Conservation (phyloP, 2,113 vertebrate species). For the Rhagologus leucostigma region DNA sequence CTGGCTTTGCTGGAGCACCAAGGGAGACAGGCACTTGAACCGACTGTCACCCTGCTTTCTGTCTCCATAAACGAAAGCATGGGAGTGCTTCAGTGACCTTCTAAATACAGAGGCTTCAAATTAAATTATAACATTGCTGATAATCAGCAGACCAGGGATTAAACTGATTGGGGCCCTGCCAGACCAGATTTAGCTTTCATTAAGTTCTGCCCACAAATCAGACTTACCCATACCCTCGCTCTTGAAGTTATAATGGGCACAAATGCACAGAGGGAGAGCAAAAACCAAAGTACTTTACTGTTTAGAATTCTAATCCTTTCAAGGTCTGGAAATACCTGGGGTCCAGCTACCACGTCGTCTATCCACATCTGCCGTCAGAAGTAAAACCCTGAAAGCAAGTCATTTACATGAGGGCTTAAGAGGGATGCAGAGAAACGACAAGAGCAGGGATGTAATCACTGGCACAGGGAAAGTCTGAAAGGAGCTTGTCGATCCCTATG, state of each 20-base stretch:
- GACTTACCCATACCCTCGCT: background rate
- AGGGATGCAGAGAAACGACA: conserved; percentile 9
- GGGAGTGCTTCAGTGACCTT: conserved; percentile 28
- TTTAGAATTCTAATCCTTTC: conserved; percentile 59
- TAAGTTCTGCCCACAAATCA: conserved; percentile 46
- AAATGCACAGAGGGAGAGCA: background rate
- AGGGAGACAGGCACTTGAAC: background rate
- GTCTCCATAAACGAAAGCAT: background rate
- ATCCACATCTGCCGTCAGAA: conserved; percentile 26
- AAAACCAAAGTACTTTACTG: conserved; percentile 11
- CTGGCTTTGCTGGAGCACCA: background rate
- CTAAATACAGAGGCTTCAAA: conserved; percentile 50
- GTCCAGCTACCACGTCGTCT: background rate
- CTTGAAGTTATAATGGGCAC: background rate
- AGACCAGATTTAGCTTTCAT: conserved; percentile 56
- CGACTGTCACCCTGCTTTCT: background rate
- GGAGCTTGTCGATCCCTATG: conserved; percentile 21
- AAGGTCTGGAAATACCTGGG: conserved; percentile 52
- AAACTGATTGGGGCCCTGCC: conserved; percentile 57
- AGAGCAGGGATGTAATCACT: conserved; percentile 20
- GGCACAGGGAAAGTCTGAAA: conserved; percentile 23
- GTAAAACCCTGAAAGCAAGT: conserved; percentile 10
- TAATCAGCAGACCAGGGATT: conserved; percentile 63
- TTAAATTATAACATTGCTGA: conserved; percentile 66
- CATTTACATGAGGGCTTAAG: conserved; percentile 60